Evolutionary conservation across 2,888 invertebrate species (phyloP).

Genomic region (Neoascia interrupta): DNA sequence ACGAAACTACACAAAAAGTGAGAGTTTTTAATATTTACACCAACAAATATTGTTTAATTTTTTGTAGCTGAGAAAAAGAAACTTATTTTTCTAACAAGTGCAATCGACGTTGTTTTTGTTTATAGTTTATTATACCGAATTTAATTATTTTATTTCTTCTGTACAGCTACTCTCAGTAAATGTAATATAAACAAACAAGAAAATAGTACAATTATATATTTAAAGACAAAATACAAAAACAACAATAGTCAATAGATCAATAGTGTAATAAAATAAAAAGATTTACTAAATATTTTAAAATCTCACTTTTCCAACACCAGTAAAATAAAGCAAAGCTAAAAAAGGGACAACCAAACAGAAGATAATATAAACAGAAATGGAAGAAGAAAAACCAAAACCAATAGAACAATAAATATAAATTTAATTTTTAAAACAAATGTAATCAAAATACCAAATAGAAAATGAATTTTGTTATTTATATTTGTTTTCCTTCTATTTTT

Average conservation of each 20-base stretch:
- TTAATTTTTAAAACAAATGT: slow-evolving; percentile 66
- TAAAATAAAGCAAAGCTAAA: slow-evolving; percentile 26
- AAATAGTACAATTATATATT: slow-evolving; percentile 70
- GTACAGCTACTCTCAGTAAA: slow-evolving; percentile 57
- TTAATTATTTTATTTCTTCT: slow-evolving; percentile 8
- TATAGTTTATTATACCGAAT: neutral
- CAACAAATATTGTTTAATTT: slow-evolving; percentile 12
- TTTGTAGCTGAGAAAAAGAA: slow-evolving; percentile 22
- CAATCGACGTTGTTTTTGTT: slow-evolving; percentile 50
- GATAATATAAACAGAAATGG: slow-evolving; percentile 49
- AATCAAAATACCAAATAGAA: slow-evolving; percentile 67
- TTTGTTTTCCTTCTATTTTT: neutral
- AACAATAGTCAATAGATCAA: slow-evolving; percentile 68
- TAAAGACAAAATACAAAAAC: slow-evolving; percentile 39
- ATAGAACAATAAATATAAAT: slow-evolving; percentile 69
- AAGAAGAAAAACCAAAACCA: slow-evolving; percentile 51
- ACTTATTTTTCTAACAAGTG: slow-evolving; percentile 58
- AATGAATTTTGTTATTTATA: slow-evolving; percentile 43
- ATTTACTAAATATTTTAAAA: slow-evolving; percentile 66
- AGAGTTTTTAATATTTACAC: slow-evolving; percentile 66
- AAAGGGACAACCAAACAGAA: slow-evolving; percentile 25
- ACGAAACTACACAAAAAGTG: slow-evolving; percentile 40
- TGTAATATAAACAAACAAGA: slow-evolving; percentile 51
- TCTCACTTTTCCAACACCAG: slow-evolving; percentile 57
- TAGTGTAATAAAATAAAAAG: slow-evolving; percentile 53